Evolutionary conservation across 2,888 invertebrate species (phyloP), one percentile per base, ranked within the genome.

Genomic region (Peribatodes rhomboidaria): DNA sequence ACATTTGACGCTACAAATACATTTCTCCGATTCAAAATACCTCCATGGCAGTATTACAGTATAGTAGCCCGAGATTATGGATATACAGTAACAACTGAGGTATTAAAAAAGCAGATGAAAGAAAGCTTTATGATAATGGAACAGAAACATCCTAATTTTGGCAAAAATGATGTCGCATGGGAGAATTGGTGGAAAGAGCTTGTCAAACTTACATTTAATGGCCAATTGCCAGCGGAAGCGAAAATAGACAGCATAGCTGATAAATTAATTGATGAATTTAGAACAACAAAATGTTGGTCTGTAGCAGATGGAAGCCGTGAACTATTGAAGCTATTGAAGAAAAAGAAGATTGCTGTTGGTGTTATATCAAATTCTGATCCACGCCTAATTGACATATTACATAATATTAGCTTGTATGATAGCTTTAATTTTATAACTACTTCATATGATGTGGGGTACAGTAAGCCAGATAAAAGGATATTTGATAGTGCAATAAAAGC

Each of bases 1-100:
- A 98, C 98, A 11, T 98, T 98, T 84, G 98, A 98, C 87, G 96
- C 97, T 58, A 98, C 97, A 13, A 97, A 97, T 74, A 98, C 98
- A 0, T 87, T 98, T 46, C 86, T 98, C 37, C 94, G 95, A 76
- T 96, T 97, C 78, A 94, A 95, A 53, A 88, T 94, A 11, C 92
- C 95, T 54, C 96, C 96, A n/a, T 96, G 96, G 74, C 94, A 95
- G 71, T 95, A 96, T 81, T 98, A 98, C 85, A 94, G 95, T 9
- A 92, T 95, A 68, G 94, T 96, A 61, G 98, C 96, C 4, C 91
- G 93, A 6, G 90, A 95, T 60, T 94, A 96, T 82, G 98, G 98
- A 0, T 93, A 96, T 35, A 80, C 88, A 46, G 95, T 95, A 55
- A 94, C 96, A 66, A 78, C 76, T 16, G 72, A 79, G 20, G 90